These are phyloP conservation scores for Lerema accius DNA, from an alignment of 1,140 invertebrate genomes.

Conservation along the genomic window DNA sequence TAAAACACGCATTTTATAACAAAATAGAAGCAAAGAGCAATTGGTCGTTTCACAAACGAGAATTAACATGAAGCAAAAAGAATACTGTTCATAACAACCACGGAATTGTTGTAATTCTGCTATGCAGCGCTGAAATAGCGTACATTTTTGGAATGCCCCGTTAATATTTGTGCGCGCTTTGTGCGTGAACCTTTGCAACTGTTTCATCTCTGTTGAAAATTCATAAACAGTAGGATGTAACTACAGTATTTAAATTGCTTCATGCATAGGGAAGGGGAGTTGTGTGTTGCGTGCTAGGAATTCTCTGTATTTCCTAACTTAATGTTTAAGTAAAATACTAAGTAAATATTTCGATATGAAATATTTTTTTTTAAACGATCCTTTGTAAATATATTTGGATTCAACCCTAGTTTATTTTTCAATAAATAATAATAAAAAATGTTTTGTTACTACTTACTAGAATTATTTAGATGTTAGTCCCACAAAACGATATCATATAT, in stretches of 20 bases:
- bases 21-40: slow-evolving; percentile 12
- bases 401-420: too few species aligned
- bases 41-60: slow-evolving; percentile 17
- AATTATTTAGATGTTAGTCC: too few species aligned
- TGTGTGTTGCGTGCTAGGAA: slow-evolving; percentile 34
- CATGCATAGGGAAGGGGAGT: slow-evolving; percentile 55
- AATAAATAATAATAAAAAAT: too few species aligned
- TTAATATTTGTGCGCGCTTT: slow-evolving; percentile 25
- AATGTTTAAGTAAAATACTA: too few species aligned
- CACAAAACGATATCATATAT: too few species aligned
- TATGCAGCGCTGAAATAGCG: slow-evolving; percentile 15
- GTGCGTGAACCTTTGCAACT: slow-evolving; percentile 41
- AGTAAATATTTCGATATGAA: too few species aligned
- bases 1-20: slow-evolving; percentile 14
- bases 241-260: slow-evolving; percentile 58
- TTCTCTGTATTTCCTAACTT: slow-evolving; percentile 20
- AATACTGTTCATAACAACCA: slow-evolving; percentile 21
- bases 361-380: too few species aligned
- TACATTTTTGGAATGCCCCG: slow-evolving; percentile 16
- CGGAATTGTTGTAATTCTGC: slow-evolving; percentile 25
- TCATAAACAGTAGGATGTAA: slow-evolving; percentile 50
- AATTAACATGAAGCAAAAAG: slow-evolving; percentile 30
- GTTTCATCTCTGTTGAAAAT: slow-evolving; percentile 39
- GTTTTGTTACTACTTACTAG: too few species aligned
- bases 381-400: too few species aligned